These are phyloP conservation scores for Sylvilagus floridanus DNA, from an alignment of 2,797 vertebrate genomes.

Conservation along the genomic window DNA sequence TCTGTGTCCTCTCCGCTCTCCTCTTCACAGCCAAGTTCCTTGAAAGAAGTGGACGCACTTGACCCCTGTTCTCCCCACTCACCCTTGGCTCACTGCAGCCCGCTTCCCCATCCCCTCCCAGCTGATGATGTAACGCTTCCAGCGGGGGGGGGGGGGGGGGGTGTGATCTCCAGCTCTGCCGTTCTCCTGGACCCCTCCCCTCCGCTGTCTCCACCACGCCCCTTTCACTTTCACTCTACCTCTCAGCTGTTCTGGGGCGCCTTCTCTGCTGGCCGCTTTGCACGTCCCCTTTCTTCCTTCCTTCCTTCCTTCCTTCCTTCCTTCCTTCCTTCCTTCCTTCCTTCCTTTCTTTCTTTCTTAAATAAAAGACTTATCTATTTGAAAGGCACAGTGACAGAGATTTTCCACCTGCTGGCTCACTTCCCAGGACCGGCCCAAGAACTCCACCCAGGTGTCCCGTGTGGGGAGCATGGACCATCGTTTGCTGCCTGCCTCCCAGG, in stretches of 20 bases:
- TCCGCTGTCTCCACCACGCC: neutral
- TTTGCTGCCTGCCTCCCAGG: no score
- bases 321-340: no score
- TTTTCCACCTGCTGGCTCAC: no score
- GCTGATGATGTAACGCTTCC: conserved; percentile 9
- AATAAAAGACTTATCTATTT: no score
- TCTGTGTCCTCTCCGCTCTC: neutral
- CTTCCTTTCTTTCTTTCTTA: no score
- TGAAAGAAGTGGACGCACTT: neutral
- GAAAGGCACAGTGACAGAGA: no score
- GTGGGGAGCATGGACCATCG: no score
- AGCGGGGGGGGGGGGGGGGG: no score
- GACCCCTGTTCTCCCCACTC: neutral
- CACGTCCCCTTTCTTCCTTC: neutral
- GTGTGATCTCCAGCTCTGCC: neutral
- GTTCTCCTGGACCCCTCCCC: neutral
- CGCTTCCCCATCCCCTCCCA: neutral
- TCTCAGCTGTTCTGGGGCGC: neutral
- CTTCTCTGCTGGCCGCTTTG: neutral
- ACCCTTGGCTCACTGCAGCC: no score
- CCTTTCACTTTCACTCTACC: neutral
- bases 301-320: neutral
- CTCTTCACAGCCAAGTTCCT: neutral
- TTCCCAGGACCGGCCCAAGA: no score
- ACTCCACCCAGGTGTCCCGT: no score